These are phyloP conservation scores for Donacobius atricapilla DNA, from an alignment of 2,113 vertebrate species.

Conservation along the genomic window DNA sequence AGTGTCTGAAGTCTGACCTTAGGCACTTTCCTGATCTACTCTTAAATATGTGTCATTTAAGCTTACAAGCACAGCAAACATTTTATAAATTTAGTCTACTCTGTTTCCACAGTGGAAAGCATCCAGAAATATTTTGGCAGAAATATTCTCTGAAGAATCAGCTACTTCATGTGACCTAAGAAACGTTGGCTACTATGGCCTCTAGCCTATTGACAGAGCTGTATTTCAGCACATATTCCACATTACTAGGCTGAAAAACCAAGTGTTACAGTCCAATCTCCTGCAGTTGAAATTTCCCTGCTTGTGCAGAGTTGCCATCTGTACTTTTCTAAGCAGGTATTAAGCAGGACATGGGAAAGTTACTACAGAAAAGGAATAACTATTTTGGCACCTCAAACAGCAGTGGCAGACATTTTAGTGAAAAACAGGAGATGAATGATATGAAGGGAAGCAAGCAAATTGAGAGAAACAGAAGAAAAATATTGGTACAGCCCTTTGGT, in stretches of 20 bases:
- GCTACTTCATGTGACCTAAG: not conserved
- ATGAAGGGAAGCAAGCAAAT: not conserved
- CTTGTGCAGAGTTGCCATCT: not conserved
- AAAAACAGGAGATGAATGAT: not conserved
- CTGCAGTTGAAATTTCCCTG: not conserved
- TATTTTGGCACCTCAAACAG: not conserved
- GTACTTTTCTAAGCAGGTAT: not conserved
- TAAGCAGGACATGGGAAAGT: not conserved
- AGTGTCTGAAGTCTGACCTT: not conserved
- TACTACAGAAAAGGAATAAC: not conserved
- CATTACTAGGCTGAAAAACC: not conserved
- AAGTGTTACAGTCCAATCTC: not conserved
- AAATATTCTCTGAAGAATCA: not conserved
- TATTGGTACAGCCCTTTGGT: not conserved
- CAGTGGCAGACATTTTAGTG: not conserved
- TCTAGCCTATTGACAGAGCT: not conserved
- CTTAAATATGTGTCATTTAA: not conserved
- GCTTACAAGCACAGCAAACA: not conserved
- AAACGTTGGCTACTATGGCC: not conserved
- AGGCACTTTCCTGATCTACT: not conserved
- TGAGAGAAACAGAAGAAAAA: not conserved
- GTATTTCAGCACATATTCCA: not conserved
- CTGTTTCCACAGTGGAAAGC: not conserved
- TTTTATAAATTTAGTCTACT: not conserved
- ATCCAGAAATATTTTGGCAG: not conserved